These are phyloP conservation scores for Alitta virens DNA, from an alignment of 2,888 invertebrate species.

Conservation along the genomic window DNA sequence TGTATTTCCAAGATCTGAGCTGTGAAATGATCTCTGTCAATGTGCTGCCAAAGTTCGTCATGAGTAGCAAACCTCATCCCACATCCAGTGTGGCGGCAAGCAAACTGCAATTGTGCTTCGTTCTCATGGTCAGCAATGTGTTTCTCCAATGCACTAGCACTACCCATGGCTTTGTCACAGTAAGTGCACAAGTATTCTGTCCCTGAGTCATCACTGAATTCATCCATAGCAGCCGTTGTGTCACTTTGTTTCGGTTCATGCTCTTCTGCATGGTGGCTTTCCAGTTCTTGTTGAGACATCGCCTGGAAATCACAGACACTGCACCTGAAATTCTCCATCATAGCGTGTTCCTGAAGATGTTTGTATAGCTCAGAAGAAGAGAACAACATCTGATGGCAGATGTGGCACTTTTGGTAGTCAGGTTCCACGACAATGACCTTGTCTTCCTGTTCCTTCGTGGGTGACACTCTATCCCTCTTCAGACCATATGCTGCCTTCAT, in stretches of 20 bases:
- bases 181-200: constrained; percentile 2
- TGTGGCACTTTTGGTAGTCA: constrained; percentile 26
- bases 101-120: constrained; percentile 1
- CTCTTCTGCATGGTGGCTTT: constrained; percentile 5
- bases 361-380: constrained; percentile 23
- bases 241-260: neutral
- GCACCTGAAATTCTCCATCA: constrained; percentile 16
- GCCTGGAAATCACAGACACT: constrained; percentile 14
- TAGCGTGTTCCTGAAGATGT: constrained; percentile 22
- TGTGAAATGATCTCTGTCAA: neutral
- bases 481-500: too few relatives aligned
- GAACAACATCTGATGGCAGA: constrained; percentile 27
- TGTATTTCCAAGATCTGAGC: neutral
- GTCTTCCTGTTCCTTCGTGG: neutral
- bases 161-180: constrained; percentile 3
- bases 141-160: neutral
- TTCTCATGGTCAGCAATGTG: constrained; percentile 11
- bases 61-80: constrained; percentile 6
- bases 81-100: constrained; percentile 6
- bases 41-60: neutral
- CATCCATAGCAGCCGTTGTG: neutral
- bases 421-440: constrained; percentile 14
- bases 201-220: neutral
- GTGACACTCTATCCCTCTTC: too few relatives aligned
- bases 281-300: neutral